A percentile compares a stretch with the other conserved stretches of the same genome.
phyloP scores from a whole-genome alignment of 2,888 invertebrate genomes.

The Tortrix viridana region DNA sequence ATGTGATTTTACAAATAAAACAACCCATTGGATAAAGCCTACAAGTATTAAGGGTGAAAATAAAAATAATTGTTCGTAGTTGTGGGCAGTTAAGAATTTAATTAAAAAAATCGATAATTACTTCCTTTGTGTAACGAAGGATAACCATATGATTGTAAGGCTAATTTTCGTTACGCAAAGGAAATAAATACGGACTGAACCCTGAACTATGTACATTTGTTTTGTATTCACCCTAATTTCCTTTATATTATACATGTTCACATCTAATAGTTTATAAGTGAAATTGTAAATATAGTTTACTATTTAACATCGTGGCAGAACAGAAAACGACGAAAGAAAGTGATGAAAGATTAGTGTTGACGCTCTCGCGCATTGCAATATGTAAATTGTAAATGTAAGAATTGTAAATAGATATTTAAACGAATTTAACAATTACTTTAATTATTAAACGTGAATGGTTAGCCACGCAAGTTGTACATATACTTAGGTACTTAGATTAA shows the following conservation, averaged over 20 bases:
- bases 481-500: neutral
- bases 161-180: no score
- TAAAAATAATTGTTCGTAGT: no score
- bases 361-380: slow-evolving; percentile 58
- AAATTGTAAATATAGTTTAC: slow-evolving; percentile 54
- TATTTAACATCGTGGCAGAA: slow-evolving; percentile 40
- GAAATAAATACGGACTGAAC: no score
- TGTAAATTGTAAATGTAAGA: slow-evolving; percentile 64
- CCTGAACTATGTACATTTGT: no score
- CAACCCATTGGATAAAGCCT: no score
- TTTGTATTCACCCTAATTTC: neutral
- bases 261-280: slow-evolving; percentile 6
- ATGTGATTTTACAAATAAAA: no score
- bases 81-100: no score
- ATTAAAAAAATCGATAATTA: no score
- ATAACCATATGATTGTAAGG: no score
- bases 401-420: slow-evolving; percentile 81
- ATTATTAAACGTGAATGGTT: slow-evolving; percentile 60
- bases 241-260: neutral
- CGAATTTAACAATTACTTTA: slow-evolving; percentile 74
- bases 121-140: no score
- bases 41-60: no score
- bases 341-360: slow-evolving; percentile 41
- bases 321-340: slow-evolving; percentile 25
- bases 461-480: slow-evolving; percentile 52